Percentiles rank a stretch among this genome's conserved stretches.
Conservation (phyloP, 2,113 vertebrate genomes). For the Pimephales promelas region DNA sequence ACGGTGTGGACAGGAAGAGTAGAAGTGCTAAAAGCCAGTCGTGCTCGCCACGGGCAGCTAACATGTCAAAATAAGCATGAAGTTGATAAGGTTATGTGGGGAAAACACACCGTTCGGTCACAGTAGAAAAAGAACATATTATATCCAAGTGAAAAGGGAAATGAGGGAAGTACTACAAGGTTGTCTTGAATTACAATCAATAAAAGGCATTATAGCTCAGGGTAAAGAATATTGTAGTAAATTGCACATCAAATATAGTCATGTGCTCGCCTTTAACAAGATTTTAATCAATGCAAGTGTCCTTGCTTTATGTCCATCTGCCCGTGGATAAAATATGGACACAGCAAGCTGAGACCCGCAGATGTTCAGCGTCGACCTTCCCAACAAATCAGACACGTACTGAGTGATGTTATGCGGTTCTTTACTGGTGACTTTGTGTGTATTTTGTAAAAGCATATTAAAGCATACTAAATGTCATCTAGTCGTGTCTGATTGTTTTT, state of each 20-base stretch:
- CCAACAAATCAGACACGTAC: slow-evolving; percentile 2
- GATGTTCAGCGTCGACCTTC: slow-evolving; percentile 1
- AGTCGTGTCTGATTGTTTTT: background rate
- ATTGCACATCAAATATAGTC: background rate
- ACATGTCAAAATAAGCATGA: background rate
- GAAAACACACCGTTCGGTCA: background rate
- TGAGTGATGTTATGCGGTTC: background rate
- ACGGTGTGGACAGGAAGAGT: background rate
- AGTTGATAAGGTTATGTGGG: background rate
- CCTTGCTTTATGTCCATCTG: slow-evolving; percentile 10
- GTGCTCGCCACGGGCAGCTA: background rate
- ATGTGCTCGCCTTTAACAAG: background rate
- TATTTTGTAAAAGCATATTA: background rate
- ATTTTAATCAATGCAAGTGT: slow-evolving; percentile 10
- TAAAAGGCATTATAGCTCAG: background rate
- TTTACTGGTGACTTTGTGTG: background rate
- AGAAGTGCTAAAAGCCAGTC: slow-evolving; percentile 35
- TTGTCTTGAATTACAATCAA: background rate
- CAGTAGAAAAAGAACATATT: background rate
- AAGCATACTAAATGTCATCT: background rate
- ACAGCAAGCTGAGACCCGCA: background rate
- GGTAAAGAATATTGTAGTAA: background rate
- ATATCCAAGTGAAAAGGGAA: background rate
- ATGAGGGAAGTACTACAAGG: background rate
- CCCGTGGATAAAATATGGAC: slow-evolving; percentile 19